Conservation (phyloP, 2,113 vertebrate genomes). For the Menidia beryllina region DNA sequence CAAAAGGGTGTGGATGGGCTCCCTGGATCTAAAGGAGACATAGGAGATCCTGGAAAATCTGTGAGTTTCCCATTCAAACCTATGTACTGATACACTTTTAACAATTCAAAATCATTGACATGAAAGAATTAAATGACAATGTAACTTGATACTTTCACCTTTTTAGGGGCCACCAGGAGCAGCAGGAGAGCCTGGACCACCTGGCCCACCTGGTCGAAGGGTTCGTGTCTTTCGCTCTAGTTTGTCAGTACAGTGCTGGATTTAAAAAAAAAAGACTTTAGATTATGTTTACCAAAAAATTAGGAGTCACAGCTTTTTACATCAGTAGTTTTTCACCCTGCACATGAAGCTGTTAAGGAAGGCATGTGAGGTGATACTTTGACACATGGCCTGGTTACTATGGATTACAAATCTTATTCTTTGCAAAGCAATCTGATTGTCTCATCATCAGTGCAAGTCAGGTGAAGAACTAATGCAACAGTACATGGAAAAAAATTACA, state of each 20-base stretch:
- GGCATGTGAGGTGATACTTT: too few species aligned
- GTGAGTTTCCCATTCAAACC: slow-evolving; percentile 77
- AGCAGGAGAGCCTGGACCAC: slow-evolving; percentile 91
- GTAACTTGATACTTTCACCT: slow-evolving; percentile 19
- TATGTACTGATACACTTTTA: neutral
- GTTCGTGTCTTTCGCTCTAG: slow-evolving; percentile 76
- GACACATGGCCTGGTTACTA: neutral
- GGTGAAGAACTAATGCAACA: neutral
- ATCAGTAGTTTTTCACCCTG: too few species aligned
- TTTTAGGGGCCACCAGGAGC: slow-evolving; percentile 92
- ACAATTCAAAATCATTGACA: neutral
- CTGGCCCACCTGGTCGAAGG: slow-evolving; percentile 93
- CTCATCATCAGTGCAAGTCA: neutral
- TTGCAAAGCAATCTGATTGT: neutral
- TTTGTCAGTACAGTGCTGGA: neutral
- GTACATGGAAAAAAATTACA: too few species aligned
- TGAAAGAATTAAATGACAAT: neutral
- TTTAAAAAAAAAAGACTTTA: neutral
- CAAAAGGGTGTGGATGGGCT: slow-evolving; percentile 91
- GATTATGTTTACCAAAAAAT: too few species aligned
- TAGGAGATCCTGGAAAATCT: slow-evolving; percentile 91
- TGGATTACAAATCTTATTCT: too few species aligned
- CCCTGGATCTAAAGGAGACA: slow-evolving; percentile 93
- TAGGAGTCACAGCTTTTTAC: too few species aligned
- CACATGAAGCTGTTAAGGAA: too few species aligned